Conservation (phyloP, 2,113 vertebrate species). For the Passer domesticus region DNA sequence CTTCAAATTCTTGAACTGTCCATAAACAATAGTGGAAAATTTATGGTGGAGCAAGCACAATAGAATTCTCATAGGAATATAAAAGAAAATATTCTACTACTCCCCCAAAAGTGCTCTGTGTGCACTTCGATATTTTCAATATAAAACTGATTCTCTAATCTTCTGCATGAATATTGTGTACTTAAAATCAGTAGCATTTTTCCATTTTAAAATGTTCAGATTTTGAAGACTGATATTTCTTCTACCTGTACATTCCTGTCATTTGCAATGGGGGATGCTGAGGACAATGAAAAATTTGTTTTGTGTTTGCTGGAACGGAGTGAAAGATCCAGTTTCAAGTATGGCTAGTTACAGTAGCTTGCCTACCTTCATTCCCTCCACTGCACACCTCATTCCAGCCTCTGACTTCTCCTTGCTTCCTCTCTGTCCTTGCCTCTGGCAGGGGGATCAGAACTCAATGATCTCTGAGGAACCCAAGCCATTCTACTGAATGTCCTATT, state of each 20-base stretch:
- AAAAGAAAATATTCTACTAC: not conserved
- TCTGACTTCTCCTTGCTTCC: not conserved
- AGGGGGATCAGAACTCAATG: accelerated
- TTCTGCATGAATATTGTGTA: not conserved
- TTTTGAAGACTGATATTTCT: not conserved
- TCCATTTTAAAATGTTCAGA: not conserved
- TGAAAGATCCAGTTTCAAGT: not conserved
- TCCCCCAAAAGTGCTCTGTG: not conserved
- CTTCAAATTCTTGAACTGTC: not conserved
- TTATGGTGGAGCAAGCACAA: not conserved
- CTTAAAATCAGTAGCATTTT: not conserved
- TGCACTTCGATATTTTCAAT: not conserved
- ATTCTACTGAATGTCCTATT: not conserved
- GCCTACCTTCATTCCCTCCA: not conserved
- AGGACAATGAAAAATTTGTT: not conserved
- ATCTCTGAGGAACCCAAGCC: not conserved
- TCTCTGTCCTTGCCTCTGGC: not conserved
- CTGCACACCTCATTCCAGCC: not conserved
- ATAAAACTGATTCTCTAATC: not conserved
- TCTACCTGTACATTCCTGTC: not conserved
- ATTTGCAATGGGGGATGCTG: not conserved
- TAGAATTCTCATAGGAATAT: not conserved
- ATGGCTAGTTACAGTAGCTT: not conserved
- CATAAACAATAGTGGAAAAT: not conserved
- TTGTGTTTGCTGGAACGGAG: not conserved